Conservation (phyloP, 2,113 vertebrate species). For the Vidua chalybeata region DNA sequence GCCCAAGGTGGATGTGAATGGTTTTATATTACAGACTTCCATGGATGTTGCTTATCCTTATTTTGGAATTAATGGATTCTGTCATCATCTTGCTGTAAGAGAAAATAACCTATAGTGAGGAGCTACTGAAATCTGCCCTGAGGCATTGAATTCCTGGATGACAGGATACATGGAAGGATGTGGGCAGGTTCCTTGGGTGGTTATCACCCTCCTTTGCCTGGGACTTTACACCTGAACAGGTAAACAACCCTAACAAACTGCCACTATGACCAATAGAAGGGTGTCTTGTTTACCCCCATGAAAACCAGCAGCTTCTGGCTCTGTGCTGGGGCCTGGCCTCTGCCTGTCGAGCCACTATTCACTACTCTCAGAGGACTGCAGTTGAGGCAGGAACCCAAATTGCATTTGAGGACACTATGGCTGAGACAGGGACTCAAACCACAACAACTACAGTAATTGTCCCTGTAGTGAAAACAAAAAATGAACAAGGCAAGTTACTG, state of each 20-base stretch:
- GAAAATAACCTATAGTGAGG: background rate
- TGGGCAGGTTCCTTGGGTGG: background rate
- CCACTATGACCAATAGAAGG: rapidly evolving
- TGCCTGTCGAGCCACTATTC: background rate
- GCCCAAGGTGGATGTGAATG: background rate
- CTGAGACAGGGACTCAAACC: background rate
- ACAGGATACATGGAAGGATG: background rate
- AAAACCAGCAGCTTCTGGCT: background rate
- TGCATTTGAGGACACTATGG: background rate
- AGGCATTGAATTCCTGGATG: background rate
- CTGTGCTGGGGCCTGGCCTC: background rate
- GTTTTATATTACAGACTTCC: background rate
- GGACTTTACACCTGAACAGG: background rate
- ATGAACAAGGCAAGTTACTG: background rate
- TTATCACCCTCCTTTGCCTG: no score
- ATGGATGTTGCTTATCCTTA: background rate
- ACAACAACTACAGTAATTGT: background rate
- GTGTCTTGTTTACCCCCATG: background rate
- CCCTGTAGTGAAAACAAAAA: background rate
- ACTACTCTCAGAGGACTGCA: background rate
- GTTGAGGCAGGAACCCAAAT: background rate
- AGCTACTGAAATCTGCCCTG: background rate
- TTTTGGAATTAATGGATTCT: background rate
- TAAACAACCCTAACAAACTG: background rate
- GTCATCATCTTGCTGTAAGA: background rate